Conservation (phyloP, 2,113 vertebrate species). For the Tetrax tetrax region DNA sequence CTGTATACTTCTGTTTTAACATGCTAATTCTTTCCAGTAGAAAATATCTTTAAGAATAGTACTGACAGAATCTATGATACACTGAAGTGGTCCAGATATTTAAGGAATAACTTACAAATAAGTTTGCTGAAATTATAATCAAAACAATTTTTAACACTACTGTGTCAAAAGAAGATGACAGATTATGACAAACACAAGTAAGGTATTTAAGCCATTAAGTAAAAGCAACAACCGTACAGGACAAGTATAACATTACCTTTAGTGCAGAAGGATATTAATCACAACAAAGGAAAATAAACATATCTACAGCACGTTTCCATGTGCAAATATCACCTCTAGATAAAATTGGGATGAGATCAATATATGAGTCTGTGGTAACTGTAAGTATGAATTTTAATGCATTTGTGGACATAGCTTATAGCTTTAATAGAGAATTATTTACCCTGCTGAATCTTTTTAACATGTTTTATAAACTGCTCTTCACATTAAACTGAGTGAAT, state of each 20-base stretch:
- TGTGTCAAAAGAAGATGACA: neutral
- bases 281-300: neutral
- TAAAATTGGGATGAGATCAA: neutral
- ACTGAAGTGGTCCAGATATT: neutral
- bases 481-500: neutral
- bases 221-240: neutral
- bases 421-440: neutral
- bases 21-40: neutral
- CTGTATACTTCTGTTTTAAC: neutral
- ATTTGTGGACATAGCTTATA: neutral
- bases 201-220: neutral
- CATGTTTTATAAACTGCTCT: neutral
- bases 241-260: neutral
- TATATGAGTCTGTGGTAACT: neutral
- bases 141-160: neutral
- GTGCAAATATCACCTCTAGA: neutral
- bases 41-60: neutral
- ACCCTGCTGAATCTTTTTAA: neutral
- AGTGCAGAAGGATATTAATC: neutral
- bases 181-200: neutral
- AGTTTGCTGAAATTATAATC: neutral
- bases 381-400: neutral
- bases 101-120: neutral
- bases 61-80: neutral
- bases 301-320: neutral